A percentile compares a stretch with the other conserved stretches of the same genome.
phyloP scores from a whole-genome alignment of 2,888 invertebrate species.

The Tineola bisselliella region DNA sequence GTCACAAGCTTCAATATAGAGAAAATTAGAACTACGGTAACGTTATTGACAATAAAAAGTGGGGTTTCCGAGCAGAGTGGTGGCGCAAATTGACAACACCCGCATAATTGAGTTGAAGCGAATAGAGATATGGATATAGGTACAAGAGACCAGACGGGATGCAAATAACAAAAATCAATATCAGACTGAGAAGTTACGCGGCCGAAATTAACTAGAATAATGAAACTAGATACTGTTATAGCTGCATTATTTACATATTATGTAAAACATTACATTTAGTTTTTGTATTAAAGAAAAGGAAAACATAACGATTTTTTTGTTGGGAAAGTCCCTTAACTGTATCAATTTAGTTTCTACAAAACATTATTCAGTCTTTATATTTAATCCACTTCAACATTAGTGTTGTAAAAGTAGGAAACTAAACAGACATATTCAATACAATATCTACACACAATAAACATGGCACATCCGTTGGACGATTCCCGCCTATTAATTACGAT shows the following conservation, averaged over 20 bases:
- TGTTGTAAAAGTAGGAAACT: background rate
- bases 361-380: too few relatives aligned
- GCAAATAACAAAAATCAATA: conserved; percentile 68
- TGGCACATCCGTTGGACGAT: conserved; percentile 48
- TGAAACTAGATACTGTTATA: too few relatives aligned
- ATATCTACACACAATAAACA: conserved; percentile 46
- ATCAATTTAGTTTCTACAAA: too few relatives aligned
- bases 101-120: conserved; percentile 21
- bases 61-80: background rate
- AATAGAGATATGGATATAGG: conserved; percentile 42
- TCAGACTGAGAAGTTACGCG: conserved; percentile 15
- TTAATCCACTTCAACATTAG: too few relatives aligned
- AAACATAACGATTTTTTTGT: too few relatives aligned
- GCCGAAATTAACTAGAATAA: background rate
- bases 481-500: conserved; percentile 41
- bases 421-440: conserved; percentile 30
- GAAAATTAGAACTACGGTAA: background rate
- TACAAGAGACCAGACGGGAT: conserved; percentile 49
- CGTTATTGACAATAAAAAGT: background rate
- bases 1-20: background rate
- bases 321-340: too few relatives aligned
- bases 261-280: too few relatives aligned
- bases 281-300: background rate
- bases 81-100: background rate
- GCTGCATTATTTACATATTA: too few relatives aligned